Conservation (phyloP, 2,888 invertebrate species). For the Folsomia manolachei region DNA sequence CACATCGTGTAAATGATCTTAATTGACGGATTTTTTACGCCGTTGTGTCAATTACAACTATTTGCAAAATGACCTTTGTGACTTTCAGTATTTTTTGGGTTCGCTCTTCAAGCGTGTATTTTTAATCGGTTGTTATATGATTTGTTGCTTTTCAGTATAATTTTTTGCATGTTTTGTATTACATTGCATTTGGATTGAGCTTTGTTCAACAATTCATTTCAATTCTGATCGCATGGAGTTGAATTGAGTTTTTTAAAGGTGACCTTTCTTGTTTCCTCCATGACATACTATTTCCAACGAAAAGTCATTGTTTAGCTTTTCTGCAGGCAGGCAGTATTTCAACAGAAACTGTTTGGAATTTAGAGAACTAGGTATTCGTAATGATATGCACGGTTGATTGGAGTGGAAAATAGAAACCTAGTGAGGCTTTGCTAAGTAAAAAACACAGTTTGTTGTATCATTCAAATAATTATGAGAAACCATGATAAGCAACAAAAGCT, state of each 20-base stretch:
- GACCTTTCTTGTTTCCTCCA: neutral
- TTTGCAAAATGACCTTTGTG: slow-evolving; percentile 3
- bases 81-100: neutral
- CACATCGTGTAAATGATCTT: neutral
- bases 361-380: neutral
- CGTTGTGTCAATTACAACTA: neutral
- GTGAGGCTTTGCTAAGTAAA: no score
- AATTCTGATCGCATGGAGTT: no score
- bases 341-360: no score
- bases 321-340: neutral
- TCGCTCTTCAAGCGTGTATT: no score
- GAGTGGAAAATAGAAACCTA: neutral
- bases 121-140: neutral
- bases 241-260: neutral
- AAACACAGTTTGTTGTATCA: no score
- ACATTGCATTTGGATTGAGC: no score
- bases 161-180: neutral
- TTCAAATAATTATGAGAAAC: no score
- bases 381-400: neutral
- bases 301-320: neutral
- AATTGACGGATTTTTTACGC: slow-evolving; percentile 6
- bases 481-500: no score
- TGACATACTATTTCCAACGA: neutral
- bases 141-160: neutral
- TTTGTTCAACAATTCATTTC: no score